Base-by-base conservation (phyloP, 2,113 vertebrate genomes). In the Poeciliopsis retropinna region DNA sequence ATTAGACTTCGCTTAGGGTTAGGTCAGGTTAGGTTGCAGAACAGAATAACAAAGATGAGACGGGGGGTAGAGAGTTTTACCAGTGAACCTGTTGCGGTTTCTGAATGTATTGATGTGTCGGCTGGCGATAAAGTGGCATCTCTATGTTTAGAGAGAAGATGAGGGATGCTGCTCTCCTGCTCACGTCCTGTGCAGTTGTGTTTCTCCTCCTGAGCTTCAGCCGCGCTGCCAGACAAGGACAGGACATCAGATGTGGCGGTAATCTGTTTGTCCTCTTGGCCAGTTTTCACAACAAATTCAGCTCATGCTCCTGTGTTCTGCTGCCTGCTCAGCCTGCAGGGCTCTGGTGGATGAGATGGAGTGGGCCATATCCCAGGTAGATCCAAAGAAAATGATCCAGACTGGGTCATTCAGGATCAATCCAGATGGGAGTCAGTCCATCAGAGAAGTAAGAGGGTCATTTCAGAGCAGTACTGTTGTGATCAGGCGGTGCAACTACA, bases 271-370 rank as follows among this genome's bases (percentile, higher is more conserved):
- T 17, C 8, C 9, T 54, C 28, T 28, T 69, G 5, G 10, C 5
- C 14, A 37, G 17, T 29, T 19, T 12, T 25, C 27, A 10, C 32
- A 17, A 2, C 62, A 4, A 19, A 3, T 29, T 17, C 19, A 14
- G 28, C 3, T 79, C 31, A 73, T 5, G 68, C 1, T 10, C 15
- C 51, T 72, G 19, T 57, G 9, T 54, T 8, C 2, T 67, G 15
- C 17, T 75, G 32, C 27, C 31, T 54, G 14, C 34, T 13, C 82
- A 99, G 97, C 96, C 1, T 99, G 97, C 91, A 93, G 98, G 88
- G 97, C 97, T 0, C 92, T 99, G 85, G 97, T 99, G 76, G 98
- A 99, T 31, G 97, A 99, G 91, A 91, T 99, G 92, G 97, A 98
- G 73, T 99, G 96, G 97, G 96, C 96, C 78, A 97, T 99, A n/a